Conservation (phyloP, 2,113 vertebrate genomes). For the Cyrtonyx montezumae region DNA sequence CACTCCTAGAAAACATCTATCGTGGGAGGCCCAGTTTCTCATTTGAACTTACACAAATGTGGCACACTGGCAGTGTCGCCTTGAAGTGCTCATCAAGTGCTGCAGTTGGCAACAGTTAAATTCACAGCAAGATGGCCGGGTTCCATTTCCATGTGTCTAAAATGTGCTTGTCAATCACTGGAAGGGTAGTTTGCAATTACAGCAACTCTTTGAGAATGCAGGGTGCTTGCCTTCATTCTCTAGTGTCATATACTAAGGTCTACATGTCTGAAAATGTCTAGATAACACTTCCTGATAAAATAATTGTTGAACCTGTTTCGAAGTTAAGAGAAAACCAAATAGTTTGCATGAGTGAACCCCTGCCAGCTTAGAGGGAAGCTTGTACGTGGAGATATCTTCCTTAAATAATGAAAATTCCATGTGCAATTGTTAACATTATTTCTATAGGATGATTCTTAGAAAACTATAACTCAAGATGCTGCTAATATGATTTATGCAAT, state of each 20-base stretch:
- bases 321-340: neutral
- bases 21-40: neutral
- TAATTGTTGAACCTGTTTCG: neutral
- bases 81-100: neutral
- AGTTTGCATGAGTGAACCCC: neutral
- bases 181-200: constrained; percentile 2
- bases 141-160: neutral
- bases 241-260: neutral
- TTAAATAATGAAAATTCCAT: neutral
- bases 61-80: neutral
- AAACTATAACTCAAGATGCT: neutral
- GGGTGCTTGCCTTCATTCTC: neutral
- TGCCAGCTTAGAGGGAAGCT: neutral
- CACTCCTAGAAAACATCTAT: neutral
- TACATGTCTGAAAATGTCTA: neutral
- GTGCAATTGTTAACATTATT: neutral
- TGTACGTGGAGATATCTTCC: neutral
- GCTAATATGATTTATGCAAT: neutral
- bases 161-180: neutral
- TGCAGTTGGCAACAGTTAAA: neutral
- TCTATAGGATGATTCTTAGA: neutral
- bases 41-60: neutral
- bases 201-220: neutral
- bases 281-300: constrained; percentile 13
- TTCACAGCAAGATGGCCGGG: neutral